These are phyloP conservation scores for Sebastes matsubarae DNA, from an alignment of 2,797 vertebrate species.

Conservation along the genomic window DNA sequence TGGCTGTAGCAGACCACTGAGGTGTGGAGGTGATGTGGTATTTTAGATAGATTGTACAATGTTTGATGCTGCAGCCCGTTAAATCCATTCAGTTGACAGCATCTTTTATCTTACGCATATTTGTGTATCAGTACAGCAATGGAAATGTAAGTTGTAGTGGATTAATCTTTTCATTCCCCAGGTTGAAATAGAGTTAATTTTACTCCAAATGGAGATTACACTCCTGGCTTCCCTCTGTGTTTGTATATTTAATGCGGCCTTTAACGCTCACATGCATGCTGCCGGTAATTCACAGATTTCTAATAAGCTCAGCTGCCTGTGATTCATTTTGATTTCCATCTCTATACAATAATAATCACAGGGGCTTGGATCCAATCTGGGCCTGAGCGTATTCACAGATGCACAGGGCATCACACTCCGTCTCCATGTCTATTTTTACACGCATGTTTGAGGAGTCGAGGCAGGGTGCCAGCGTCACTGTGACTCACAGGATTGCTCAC, in stretches of 20 bases:
- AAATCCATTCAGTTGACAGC: constrained; percentile 16
- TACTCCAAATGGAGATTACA: constrained; percentile 5
- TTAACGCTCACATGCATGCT: neutral
- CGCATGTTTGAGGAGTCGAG: constrained; percentile 59
- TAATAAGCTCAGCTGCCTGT: constrained; percentile 46
- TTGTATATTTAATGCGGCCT: constrained; percentile 30
- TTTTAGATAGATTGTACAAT: neutral
- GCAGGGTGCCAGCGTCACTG: constrained; percentile 62
- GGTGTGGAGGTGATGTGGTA: constrained; percentile 10
- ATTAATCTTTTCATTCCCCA: neutral
- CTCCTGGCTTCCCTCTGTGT: constrained; percentile 3
- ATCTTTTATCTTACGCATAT: neutral
- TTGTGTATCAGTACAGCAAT: neutral
- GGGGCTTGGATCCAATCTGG: constrained; percentile 55
- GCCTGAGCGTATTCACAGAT: constrained; percentile 53
- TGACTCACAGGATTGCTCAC: constrained; percentile 69
- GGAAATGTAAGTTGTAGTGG: neutral
- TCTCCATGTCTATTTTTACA: constrained; percentile 75
- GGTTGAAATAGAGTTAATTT: constrained; percentile 13
- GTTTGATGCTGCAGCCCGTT: neutral
- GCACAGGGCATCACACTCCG: constrained; percentile 57
- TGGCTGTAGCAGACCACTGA: constrained; percentile 5
- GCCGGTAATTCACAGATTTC: constrained; percentile 36
- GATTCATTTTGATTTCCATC: constrained; percentile 63
- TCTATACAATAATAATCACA: constrained; percentile 44